Evolutionary conservation across 2,888 invertebrate species (phyloP).

Genomic region (Eupelmus urozonus): DNA sequence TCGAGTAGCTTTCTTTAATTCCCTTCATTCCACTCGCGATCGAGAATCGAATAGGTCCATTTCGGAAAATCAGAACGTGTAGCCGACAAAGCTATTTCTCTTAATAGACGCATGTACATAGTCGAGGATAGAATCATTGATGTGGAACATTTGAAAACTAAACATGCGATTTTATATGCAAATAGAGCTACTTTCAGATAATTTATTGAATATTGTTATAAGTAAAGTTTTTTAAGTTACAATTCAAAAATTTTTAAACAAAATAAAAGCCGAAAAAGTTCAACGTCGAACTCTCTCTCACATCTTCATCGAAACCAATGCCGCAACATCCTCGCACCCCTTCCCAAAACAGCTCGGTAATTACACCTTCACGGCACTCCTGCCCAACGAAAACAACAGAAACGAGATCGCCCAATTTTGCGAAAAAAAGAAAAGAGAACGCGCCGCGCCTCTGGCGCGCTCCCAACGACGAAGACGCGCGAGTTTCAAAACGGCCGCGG

Average conservation of each 20-base stretch:
- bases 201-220: no score
- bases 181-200: no score
- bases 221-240: no score
- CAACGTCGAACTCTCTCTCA: no score
- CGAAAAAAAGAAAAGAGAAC: not conserved
- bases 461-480: not conserved
- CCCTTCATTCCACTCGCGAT: constrained; percentile 26
- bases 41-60: constrained; percentile 32
- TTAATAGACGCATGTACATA: not conserved
- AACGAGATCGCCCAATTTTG: constrained; percentile 3
- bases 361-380: not conserved
- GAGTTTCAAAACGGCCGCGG: constrained; percentile 15
- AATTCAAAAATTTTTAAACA: no score
- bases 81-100: not conserved
- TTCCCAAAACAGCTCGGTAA: constrained; percentile 15
- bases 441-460: not conserved
- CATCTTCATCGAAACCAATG: not conserved
- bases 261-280: no score
- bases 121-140: not conserved
- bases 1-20: not conserved
- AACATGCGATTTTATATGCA: no score
- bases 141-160: no score
- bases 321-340: no score
- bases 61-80: constrained; percentile 35
- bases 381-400: not conserved